Conservation (phyloP, 2,113 vertebrate genomes). For the Rissa tridactyla region DNA sequence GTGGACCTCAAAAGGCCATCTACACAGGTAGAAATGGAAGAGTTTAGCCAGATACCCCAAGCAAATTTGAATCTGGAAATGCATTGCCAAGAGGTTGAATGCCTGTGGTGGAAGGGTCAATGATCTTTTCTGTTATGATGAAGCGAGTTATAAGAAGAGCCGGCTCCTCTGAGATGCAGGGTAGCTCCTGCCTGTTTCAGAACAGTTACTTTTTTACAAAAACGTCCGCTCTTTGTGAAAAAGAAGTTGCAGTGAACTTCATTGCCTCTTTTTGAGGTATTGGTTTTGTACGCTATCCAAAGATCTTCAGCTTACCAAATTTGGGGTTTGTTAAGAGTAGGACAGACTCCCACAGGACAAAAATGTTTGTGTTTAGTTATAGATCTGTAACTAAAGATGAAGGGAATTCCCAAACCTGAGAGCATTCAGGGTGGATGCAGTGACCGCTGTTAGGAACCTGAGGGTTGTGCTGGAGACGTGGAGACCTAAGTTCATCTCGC, state of each 20-base stretch:
- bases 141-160: neutral
- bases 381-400: neutral
- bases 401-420: neutral
- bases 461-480: fast-evolving
- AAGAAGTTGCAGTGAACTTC: neutral
- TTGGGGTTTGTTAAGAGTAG: neutral
- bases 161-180: neutral
- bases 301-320: neutral
- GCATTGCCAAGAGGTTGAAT: neutral
- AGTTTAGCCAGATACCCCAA: neutral
- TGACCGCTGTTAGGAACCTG: neutral
- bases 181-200: neutral
- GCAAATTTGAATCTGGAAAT: neutral
- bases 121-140: neutral
- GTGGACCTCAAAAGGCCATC: neutral
- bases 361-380: neutral
- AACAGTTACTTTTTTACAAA: neutral
- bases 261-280: neutral
- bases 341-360: neutral
- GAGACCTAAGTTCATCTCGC: neutral
- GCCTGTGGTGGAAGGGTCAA: neutral
- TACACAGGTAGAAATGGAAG: neutral
- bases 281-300: neutral
- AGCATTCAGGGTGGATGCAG: neutral
- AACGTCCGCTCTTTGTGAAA: neutral